Conservation (phyloP, 2,113 vertebrate species). For the Isichthys henryi region DNA sequence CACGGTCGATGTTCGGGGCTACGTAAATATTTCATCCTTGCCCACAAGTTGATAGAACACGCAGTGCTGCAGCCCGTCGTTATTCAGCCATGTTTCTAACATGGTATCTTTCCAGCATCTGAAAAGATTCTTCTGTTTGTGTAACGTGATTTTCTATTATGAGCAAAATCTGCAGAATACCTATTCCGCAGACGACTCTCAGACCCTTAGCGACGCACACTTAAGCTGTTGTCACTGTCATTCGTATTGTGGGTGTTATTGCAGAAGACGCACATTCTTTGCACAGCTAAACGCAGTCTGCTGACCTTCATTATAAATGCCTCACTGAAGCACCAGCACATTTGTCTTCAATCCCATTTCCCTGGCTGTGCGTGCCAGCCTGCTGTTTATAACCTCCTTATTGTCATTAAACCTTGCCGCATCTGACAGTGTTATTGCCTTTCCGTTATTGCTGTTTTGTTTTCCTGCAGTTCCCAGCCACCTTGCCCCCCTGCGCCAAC, state of each 20-base stretch:
- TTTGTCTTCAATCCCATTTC: conserved; percentile 2
- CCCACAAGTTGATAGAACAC: background rate
- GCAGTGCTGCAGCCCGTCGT: background rate
- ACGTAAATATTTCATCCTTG: background rate
- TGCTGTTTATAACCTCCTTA: background rate
- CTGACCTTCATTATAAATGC: background rate
- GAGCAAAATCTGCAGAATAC: background rate
- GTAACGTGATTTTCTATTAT: background rate
- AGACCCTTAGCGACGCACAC: background rate
- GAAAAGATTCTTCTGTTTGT: background rate
- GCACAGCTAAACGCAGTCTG: background rate
- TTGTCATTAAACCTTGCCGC: background rate
- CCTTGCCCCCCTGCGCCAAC: background rate
- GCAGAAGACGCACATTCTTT: background rate
- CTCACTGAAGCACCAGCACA: background rate
- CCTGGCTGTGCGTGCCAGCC: background rate
- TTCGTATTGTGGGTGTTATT: background rate
- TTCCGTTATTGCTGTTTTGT: conserved; percentile 2
- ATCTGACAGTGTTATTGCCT: conserved; percentile 6
- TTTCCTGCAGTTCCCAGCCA: background rate
- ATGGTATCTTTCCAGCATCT: background rate
- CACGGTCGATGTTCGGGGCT: background rate
- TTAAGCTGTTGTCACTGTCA: background rate
- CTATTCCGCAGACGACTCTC: background rate
- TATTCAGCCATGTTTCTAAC: background rate